Evolutionary conservation across 2,113 vertebrate species (phyloP).

Genomic region (Chlorodrepanis virens): DNA sequence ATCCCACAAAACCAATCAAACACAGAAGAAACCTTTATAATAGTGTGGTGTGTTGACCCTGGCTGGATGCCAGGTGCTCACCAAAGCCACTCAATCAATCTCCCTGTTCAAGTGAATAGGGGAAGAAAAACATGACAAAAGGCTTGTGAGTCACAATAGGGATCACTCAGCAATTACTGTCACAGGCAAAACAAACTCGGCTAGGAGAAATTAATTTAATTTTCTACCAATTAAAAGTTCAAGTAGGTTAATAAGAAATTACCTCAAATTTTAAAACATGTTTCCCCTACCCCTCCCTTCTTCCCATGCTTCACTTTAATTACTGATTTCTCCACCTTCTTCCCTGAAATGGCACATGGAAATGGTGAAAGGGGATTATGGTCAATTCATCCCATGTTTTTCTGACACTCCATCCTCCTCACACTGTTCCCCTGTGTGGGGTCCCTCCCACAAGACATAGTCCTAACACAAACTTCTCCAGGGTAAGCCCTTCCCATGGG

Average conservation of each 20-base stretch:
- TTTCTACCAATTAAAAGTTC: background rate
- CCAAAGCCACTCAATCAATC: background rate
- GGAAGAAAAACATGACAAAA: background rate
- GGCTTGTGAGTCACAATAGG: background rate
- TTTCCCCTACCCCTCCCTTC: background rate
- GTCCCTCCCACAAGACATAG: background rate
- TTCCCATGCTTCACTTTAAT: background rate
- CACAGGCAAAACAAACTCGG: background rate
- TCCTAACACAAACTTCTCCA: background rate
- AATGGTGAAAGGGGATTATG: background rate
- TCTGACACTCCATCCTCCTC: background rate
- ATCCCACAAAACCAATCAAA: background rate
- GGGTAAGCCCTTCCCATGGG: background rate
- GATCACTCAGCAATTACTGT: background rate
- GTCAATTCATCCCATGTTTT: background rate
- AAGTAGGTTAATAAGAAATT: background rate
- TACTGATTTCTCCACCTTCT: background rate
- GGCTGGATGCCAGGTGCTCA: background rate
- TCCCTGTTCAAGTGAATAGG: background rate
- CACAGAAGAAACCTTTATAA: background rate
- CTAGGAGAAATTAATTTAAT: background rate
- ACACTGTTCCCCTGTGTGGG: rapidly evolving
- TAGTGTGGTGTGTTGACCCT: background rate
- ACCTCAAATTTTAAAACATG: background rate
- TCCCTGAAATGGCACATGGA: background rate